Evolutionary conservation across 2,113 vertebrate genomes (phyloP), one percentile per base, ranked within the genome.

Genomic region (Rhagologus leucostigma): DNA sequence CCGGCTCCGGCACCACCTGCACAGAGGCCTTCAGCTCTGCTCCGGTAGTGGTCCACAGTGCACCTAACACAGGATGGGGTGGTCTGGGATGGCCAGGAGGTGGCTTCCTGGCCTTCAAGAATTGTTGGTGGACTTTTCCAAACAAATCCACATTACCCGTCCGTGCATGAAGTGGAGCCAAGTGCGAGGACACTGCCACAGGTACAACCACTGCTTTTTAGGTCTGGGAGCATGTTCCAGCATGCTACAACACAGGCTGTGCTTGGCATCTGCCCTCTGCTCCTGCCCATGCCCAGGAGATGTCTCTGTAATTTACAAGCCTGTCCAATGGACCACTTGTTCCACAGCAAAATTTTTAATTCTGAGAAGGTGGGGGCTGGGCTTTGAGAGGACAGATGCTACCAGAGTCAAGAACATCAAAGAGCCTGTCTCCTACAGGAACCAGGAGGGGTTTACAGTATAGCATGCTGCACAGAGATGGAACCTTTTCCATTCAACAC

Each of bases 221-320:
- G 7, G 8, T 55, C 50, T 55, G 49, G 41, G 30, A 86, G 35
- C 21, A 11, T 46, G 1, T 39, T 60, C 39, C 27, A 21, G 35
- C 16, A 12, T 0, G 0, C 2, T 3, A 16, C 11, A 55, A 60
- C 37, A 7, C 1, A 29, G 44, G 35, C 41, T 37, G 26, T n/a
- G 35, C n/a, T 35, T 17, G 23, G 8, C 33, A 13, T 2, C 7
- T 49, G n/a, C 41, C 47, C 5, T 1, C 63, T 68, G 23, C n/a
- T 81, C 60, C 89, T 74, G 56, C 26, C n/a, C 24, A 0, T 29
- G 32, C 37, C 64, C 64, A 39, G 41, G 37, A 77, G 14, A 16
- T 60, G 41, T 24, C 53, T 42, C 57, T 35, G 6, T 22, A 68
- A 80, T 19, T 39, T 27, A 76, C 8, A 35, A 68, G 69, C 27